These are phyloP conservation scores for Callipepla californica DNA, from an alignment of 2,113 vertebrate genomes.

Conservation along the genomic window DNA sequence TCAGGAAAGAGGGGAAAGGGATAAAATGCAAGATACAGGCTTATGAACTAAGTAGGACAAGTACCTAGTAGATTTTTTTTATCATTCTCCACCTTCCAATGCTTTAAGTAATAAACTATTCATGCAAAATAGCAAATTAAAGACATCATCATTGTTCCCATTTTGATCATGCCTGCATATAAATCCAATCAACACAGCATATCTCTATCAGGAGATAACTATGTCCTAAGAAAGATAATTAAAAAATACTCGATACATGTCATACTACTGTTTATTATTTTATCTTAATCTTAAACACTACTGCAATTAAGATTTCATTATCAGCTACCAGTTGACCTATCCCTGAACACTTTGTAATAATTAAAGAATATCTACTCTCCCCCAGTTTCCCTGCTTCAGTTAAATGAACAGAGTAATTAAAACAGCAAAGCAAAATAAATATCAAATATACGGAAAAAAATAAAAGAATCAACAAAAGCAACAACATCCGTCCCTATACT, in stretches of 20 bases:
- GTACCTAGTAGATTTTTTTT: neutral
- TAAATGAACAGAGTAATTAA: neutral
- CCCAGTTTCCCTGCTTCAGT: fast-evolving
- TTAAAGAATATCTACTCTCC: neutral
- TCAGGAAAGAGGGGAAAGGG: neutral
- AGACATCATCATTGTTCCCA: neutral
- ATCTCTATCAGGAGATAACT: neutral
- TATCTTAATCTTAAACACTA: neutral
- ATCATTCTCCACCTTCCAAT: neutral
- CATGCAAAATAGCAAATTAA: neutral
- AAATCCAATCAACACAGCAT: neutral
- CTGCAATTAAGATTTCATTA: slow-evolving; percentile 33
- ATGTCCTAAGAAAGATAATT: neutral
- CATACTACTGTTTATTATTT: neutral
- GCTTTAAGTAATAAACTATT: neutral
- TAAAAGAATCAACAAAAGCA: neutral
- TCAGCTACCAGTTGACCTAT: neutral
- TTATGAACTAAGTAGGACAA: neutral
- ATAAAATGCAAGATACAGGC: fast-evolving
- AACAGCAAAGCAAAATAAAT: neutral
- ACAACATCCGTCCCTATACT: neutral
- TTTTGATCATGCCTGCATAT: slow-evolving; percentile 3
- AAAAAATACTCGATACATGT: neutral
- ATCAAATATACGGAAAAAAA: neutral
- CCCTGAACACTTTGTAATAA: neutral